These are phyloP conservation scores for Poeciliopsis prolifica DNA, from an alignment of 2,113 vertebrate genomes.

Conservation along the genomic window DNA sequence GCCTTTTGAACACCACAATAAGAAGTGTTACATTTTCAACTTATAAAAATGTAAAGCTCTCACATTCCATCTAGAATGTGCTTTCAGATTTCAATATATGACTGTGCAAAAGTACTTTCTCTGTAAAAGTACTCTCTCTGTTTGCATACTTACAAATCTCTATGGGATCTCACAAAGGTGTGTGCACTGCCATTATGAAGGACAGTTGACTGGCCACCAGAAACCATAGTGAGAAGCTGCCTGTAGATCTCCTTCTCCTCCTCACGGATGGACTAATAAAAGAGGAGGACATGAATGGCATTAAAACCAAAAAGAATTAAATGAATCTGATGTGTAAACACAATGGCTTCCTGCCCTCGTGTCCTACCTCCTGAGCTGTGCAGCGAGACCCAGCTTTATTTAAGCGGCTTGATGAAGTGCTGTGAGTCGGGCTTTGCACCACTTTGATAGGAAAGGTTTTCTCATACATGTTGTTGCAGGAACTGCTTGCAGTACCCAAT, in stretches of 20 bases:
- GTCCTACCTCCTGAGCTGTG: slow-evolving; percentile 80
- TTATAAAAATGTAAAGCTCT: too few species aligned
- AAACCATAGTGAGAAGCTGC: slow-evolving; percentile 90
- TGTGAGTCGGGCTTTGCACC: slow-evolving; percentile 73
- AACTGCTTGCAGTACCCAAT: slow-evolving; percentile 36
- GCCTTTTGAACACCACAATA: too few species aligned
- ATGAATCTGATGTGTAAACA: not conserved
- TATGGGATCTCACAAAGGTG: slow-evolving; percentile 74
- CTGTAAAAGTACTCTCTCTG: not conserved
- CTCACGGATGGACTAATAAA: slow-evolving; percentile 85
- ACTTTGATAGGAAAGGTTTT: slow-evolving; percentile 81
- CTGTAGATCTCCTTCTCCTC: slow-evolving; percentile 93
- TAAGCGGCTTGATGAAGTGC: slow-evolving; percentile 57
- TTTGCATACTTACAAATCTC: slow-evolving; percentile 78
- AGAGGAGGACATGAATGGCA: not conserved
- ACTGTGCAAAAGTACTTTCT: not conserved
- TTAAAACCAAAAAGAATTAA: not conserved
- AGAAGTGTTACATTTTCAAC: too few species aligned
- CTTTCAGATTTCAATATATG: not conserved
- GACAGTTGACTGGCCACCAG: slow-evolving; percentile 77
- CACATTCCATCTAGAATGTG: too few species aligned
- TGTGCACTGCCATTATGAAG: slow-evolving; percentile 72
- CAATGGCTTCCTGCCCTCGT: not conserved
- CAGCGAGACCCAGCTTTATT: slow-evolving; percentile 45
- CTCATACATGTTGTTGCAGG: slow-evolving; percentile 76